Evolutionary conservation across 2,888 invertebrate genomes (phyloP), one percentile per base, ranked within the genome.

Genomic region (Tenthredo amoena): DNA sequence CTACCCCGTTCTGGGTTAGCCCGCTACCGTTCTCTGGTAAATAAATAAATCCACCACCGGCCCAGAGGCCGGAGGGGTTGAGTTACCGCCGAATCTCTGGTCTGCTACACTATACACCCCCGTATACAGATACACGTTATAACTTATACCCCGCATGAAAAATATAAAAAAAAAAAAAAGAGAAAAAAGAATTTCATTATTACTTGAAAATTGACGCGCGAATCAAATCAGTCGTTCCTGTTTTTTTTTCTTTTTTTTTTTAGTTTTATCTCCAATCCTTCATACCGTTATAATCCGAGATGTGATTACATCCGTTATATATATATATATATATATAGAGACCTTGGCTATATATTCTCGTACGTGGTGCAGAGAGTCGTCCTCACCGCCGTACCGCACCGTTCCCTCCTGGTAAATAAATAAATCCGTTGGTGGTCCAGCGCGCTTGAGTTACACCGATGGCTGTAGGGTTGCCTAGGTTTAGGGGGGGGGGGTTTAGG

Each of bases 371-470:
- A 55, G 18, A n/a, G 55, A n/a, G 5, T 55, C n/a, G 55, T 72
- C n/a, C 3, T 62, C 26, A 7, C 9, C 26, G 12, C 9, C 6
- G 18, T 40, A n/a, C 18, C 26, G 26, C 26, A 26, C 26, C 26
- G 26, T 26, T 31, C n/a, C 37, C 10, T n/a, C 1, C 43, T 12
- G 26, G 43, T 77, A 50, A 76, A 77, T 77, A 77, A 77, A 77
- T 77, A 77, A 77, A 77, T 77, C 77, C 55, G 31, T 43, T 26
- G 74, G 74, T 74, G 68, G 68, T 68, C 74, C 74, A 43, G 21
- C 26, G 31, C 43, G 43, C 21, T 40, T 77, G 77, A 77, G 55
- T 77, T 77, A 77, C 31, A 31, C 55, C 77, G 55, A 55, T 34
- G 50, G 50, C 55, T 34, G 18, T 34, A 34, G 50, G 50, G 77